Conservation (phyloP, 2,113 vertebrate species). For the Nasalis larvatus region DNA sequence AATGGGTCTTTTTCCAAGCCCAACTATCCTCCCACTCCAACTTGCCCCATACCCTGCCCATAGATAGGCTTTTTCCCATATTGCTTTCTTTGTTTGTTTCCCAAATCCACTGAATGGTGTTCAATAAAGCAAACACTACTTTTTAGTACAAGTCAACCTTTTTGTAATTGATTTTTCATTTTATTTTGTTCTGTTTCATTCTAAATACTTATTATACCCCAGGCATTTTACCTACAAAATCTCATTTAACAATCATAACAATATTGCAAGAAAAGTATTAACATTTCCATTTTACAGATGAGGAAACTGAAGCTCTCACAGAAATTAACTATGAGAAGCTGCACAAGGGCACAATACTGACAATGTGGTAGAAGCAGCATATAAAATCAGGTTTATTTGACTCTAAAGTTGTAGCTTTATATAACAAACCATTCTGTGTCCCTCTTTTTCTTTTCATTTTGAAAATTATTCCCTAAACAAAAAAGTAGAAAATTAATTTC, state of each 20-base stretch:
- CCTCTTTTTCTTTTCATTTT: neutral
- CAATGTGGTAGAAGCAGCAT: neutral
- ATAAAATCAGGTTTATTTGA: neutral
- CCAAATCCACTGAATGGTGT: slow-evolving; percentile 41
- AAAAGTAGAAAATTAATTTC: neutral
- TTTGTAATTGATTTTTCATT: slow-evolving; percentile 79
- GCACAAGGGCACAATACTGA: neutral
- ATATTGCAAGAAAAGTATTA: neutral
- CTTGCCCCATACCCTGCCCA: neutral
- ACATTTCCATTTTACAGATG: slow-evolving; percentile 33
- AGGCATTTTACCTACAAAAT: neutral
- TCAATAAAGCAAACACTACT: slow-evolving; percentile 80
- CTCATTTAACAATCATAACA: neutral
- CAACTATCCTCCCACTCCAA: neutral
- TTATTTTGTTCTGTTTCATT: too few relatives aligned
- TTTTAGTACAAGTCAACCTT: slow-evolving; percentile 79
- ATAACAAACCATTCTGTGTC: neutral
- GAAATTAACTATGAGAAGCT: neutral
- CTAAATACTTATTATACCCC: neutral
- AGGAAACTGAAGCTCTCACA: neutral
- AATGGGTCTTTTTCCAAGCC: neutral
- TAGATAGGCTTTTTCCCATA: neutral
- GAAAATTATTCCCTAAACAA: neutral
- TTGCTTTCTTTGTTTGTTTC: neutral
- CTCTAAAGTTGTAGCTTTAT: neutral